phyloP scores from a whole-genome alignment of 2,113 vertebrate species.

The Saguinus imperator region DNA sequence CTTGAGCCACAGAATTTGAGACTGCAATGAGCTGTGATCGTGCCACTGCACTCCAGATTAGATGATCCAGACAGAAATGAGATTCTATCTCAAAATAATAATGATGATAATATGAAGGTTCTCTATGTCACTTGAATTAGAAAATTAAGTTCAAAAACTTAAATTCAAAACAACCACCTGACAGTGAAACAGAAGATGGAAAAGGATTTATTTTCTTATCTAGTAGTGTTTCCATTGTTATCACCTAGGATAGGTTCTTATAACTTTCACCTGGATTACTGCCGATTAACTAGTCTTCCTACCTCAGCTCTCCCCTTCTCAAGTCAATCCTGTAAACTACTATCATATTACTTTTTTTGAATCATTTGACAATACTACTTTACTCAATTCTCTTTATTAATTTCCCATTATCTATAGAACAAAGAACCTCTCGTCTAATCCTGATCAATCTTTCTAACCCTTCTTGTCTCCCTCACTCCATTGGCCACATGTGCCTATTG shows the following conservation, averaged over 20 bases:
- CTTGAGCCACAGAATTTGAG: too few species aligned
- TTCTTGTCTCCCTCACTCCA: not conserved
- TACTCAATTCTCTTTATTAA: not conserved
- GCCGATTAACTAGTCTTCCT: not conserved
- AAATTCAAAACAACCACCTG: not conserved
- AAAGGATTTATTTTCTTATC: not conserved
- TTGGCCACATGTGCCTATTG: not conserved
- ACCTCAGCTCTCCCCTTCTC: not conserved
- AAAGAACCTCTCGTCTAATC: not conserved
- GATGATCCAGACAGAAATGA: too few species aligned
- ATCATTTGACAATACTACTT: not conserved
- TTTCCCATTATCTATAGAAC: not conserved
- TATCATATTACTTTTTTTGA: not conserved
- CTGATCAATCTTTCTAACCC: not conserved
- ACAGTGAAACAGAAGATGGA: not conserved
- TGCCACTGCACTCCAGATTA: too few species aligned
- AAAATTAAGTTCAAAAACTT: not conserved
- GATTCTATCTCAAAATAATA: too few species aligned
- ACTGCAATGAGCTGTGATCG: too few species aligned
- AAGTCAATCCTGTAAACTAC: not conserved
- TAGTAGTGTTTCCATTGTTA: not conserved
- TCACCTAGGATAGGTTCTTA: not conserved
- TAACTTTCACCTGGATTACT: not conserved
- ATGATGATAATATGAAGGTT: not conserved
- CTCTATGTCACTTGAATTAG: constrained; percentile 9